Base-by-base conservation (phyloP, 2,113 vertebrate species). In the Chunga burmeisteri region DNA sequence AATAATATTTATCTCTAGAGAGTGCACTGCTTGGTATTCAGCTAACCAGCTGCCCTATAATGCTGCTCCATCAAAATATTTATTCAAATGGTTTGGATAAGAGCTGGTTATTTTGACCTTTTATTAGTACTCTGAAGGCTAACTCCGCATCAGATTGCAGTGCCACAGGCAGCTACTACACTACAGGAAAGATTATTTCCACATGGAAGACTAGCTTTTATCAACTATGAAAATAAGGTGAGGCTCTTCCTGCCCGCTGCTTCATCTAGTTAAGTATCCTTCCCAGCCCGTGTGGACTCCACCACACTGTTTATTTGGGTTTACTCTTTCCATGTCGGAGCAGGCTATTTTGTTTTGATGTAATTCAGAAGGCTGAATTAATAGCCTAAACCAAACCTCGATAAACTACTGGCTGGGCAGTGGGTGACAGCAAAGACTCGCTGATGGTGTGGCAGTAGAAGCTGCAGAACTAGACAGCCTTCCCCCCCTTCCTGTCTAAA, bases 61-160 rank as follows among this genome's bases (percentile, higher is more conserved):
- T 34, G 81, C 77, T 58, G 59, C 90, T 82, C 81, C 78, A 58
- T 68, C 81, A 56, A 95, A 95, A 82, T 86, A 90, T 82, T 93
- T 93, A 86, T 78, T 73, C 77, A 90, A 93, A 73, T 18, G 71
- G 49, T 86, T 90, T 86, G 86, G 77, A 25, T 79, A 82, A 86
- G 72, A 86, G 86, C 77, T 93, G 86, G 53, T 86, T 72, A 61
- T 81, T 72, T 66, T 86, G 85, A 81, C 93, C 75, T 77, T 85
- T 62, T 62, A 56, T 62, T 50, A 61, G 63, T 81, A 27, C 59
- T 86, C 70, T 29, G 77, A 50, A 81, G 0, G 16, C 44, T 40
- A 61, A 68, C 42, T 67, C 55, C 1, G 3, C 62, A 20, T 74
- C 66, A 40, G n/a, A 38, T 30, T 56, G 81, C 65, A 14, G 86